phyloP scores from a whole-genome alignment of 1,140 invertebrate genomes.

The Orius insidiosus region DNA sequence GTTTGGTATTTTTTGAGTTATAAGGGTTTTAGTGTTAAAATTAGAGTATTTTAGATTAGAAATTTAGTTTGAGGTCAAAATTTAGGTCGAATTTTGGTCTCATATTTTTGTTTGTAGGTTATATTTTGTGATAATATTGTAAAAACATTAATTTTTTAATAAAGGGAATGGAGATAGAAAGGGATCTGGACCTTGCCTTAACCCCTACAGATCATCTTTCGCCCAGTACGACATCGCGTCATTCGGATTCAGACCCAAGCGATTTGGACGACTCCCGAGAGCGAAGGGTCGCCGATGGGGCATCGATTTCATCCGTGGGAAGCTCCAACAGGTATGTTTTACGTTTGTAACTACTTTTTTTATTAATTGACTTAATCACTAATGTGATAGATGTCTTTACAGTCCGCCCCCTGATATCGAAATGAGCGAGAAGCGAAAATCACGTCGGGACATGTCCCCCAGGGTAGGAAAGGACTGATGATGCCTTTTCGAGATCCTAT shows the following conservation, averaged over 20 bases:
- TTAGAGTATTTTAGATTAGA: background rate
- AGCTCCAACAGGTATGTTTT: conserved; percentile 52
- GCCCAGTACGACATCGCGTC: conserved; percentile 62
- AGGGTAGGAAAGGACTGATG: conserved; percentile 45
- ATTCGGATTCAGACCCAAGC: conserved; percentile 84
- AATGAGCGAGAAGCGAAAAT: conserved; percentile 30
- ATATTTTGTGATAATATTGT: no score
- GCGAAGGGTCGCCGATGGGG: conserved; percentile 46
- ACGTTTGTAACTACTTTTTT: no score
- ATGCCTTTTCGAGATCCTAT: conserved; percentile 10
- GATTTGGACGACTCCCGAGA: conserved; percentile 47
- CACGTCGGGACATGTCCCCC: conserved; percentile 57
- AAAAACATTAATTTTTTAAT: background rate
- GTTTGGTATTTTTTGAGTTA: no score
- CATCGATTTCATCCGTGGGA: conserved; percentile 71
- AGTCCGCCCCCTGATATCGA: conserved; percentile 44
- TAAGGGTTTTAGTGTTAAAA: background rate
- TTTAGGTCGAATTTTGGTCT: background rate
- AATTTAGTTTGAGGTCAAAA: background rate
- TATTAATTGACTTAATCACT: no score
- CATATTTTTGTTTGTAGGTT: no score
- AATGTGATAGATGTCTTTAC: conserved; percentile 21
- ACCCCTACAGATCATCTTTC: conserved; percentile 72
- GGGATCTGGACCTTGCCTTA: conserved; percentile 15
- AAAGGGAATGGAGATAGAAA: conserved; percentile 22